These are phyloP conservation scores for Argentina silus DNA, from an alignment of 2,797 vertebrate species.

Conservation along the genomic window DNA sequence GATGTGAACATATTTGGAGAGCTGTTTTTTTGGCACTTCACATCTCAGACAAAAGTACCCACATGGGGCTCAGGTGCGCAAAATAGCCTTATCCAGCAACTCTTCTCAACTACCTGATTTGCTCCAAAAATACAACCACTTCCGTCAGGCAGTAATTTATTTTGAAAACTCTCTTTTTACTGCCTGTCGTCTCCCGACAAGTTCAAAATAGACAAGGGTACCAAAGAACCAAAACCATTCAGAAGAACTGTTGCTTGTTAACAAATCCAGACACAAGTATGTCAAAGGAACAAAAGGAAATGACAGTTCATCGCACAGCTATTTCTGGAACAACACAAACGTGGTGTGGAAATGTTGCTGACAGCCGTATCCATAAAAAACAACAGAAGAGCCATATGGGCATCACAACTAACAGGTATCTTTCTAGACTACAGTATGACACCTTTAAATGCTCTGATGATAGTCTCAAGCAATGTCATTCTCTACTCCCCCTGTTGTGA, in stretches of 20 bases:
- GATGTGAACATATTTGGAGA: not conserved
- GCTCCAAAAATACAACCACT: conserved; percentile 3
- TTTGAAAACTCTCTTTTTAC: conserved; percentile 26
- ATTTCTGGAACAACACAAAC: conserved; percentile 42
- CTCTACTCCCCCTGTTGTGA: not conserved
- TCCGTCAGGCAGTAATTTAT: not conserved
- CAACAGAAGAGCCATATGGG: conserved; percentile 37
- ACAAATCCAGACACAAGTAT: conserved; percentile 34
- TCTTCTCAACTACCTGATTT: not conserved
- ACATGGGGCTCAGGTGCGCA: not conserved
- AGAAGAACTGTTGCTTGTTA: conserved; percentile 38
- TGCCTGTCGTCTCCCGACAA: conserved; percentile 15
- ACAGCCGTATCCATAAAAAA: conserved; percentile 37
- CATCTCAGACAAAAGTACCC: not conserved
- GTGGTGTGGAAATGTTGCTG: conserved; percentile 39
- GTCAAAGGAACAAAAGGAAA: conserved; percentile 43
- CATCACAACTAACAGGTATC: conserved; percentile 2
- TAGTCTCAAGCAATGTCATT: too few relatives aligned
- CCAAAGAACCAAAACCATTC: conserved; percentile 21
- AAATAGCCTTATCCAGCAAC: not conserved
- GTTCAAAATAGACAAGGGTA: conserved; percentile 28
- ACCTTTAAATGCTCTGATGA: not conserved
- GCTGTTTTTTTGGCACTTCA: not conserved
- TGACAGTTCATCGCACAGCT: conserved; percentile 29
- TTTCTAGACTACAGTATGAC: not conserved